Conservation (phyloP, 2,888 invertebrate species). For the Synergus umbraculus region DNA sequence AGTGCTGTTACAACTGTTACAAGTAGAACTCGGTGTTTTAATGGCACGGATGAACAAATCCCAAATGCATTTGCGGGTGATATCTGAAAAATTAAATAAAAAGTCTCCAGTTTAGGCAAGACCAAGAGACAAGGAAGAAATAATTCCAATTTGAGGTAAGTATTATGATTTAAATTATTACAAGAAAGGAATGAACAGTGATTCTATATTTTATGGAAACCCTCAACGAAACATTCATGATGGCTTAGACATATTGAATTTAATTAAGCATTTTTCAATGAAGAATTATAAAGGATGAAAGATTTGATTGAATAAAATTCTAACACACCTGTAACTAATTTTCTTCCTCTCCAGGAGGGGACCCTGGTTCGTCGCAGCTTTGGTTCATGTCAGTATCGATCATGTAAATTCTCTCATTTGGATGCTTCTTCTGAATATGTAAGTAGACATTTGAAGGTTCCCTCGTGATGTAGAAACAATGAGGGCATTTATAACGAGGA, state of each 20-base stretch:
- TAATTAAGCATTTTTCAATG: neutral
- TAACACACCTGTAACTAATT: constrained; percentile 33
- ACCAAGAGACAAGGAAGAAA: neutral
- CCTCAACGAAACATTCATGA: constrained; percentile 50
- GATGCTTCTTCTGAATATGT: constrained; percentile 70
- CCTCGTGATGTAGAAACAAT: constrained; percentile 70
- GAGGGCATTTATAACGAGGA: constrained; percentile 70
- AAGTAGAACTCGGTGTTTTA: constrained; percentile 57
- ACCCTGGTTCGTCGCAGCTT: constrained; percentile 32
- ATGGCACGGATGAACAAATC: constrained; percentile 46
- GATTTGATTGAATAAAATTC: constrained; percentile 27
- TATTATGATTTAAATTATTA: neutral
- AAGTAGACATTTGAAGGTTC: constrained; percentile 71
- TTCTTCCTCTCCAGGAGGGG: constrained; percentile 12
- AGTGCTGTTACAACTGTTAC: constrained; percentile 62
- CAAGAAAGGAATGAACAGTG: too few species aligned
- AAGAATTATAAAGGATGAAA: too few species aligned
- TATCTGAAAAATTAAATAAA: constrained; percentile 8
- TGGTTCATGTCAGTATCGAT: constrained; percentile 49
- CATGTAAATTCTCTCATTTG: constrained; percentile 60
- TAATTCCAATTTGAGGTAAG: neutral
- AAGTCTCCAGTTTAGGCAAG: neutral
- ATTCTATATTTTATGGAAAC: neutral
- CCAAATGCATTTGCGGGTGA: neutral
- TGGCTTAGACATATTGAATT: neutral